Evolutionary conservation across 2,888 invertebrate species (phyloP), one percentile per base, ranked within the genome.

Genomic region (Lomographa bimaculata): DNA sequence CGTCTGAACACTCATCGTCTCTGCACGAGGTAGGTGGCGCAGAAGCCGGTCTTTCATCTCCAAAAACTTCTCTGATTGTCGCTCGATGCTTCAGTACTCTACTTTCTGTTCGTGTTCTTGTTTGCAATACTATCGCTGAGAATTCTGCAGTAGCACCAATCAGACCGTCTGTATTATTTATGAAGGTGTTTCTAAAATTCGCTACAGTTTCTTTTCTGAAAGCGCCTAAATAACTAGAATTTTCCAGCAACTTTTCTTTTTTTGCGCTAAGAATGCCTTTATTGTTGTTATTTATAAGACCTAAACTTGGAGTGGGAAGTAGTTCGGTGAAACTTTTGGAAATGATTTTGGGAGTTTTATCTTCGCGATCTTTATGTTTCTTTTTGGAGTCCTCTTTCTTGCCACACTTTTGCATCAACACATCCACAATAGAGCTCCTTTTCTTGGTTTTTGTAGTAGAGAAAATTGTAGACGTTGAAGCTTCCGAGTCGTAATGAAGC

Each of bases 61-160:
- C 95, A 71, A 96, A 96, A 1, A 96, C 95, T 79, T 96, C 95
- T 54, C 94, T 93, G 23, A 95, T 95, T 1, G 94, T 94, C 21
- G 94, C 94, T 59, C 94, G 90, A 64, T 94, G 93, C 71, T 95
- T 94, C 16, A 85, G 58, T 24, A 93, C 90, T 59, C 94, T 90
- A 26, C 94, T 94, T 69, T 95, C 94, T 16, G 93, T 94, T 59
- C 95, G 90, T 7, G 95, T 95, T 59, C 95, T 90, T 25, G 94
- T 92, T 65, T 94, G 93, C 42, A 95, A 66, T 28, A 95, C 92
- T 16, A 94, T 91, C 0, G 95, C 93, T 14, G 93, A 90, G 61
- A 95, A 94, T 50, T 89, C 90, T 71, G 91, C 91, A 7, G 90
- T 90, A 20, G 91, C 89, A 47, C 90, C 90, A 28, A 91, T 81